phyloP scores from a whole-genome alignment of 2,113 vertebrate species.

The Zosterops borbonicus region DNA sequence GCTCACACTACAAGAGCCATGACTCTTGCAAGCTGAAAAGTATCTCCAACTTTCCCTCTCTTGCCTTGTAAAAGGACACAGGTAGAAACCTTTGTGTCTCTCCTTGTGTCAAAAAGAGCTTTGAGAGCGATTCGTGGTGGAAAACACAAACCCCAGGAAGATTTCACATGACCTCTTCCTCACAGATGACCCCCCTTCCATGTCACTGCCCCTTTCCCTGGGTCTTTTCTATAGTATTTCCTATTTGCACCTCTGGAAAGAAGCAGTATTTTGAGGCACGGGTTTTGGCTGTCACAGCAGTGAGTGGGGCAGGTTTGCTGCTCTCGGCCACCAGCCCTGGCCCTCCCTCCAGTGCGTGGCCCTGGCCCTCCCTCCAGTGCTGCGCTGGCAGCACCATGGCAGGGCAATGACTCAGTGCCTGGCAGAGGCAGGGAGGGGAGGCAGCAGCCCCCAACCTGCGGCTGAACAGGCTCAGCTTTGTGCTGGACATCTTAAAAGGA shows the following conservation, averaged over 20 bases:
- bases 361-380: not conserved
- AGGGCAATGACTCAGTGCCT: slow-evolving; percentile 59
- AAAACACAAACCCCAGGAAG: not conserved
- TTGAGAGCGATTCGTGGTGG: not conserved
- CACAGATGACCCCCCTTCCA: not conserved
- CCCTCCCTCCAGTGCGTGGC: not conserved
- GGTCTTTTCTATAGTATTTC: not conserved
- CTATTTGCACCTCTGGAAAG: not conserved
- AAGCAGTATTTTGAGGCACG: not conserved
- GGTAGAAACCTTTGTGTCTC: not conserved
- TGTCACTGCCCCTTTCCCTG: not conserved
- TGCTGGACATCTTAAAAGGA: slow-evolving; percentile 54
- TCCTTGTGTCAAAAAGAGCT: not conserved
- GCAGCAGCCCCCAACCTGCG: not conserved
- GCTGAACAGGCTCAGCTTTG: slow-evolving; percentile 70
- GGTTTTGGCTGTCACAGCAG: not conserved
- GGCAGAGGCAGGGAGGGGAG: slow-evolving; percentile 67
- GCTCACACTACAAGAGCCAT: accelerated
- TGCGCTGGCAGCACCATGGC: not conserved
- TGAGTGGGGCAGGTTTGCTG: not conserved
- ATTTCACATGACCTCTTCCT: accelerated
- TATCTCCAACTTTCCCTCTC: not conserved
- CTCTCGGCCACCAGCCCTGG: not conserved
- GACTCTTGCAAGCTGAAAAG: not conserved
- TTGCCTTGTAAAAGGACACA: not conserved